Percentiles rank a stretch among this genome's conserved stretches.
phyloP scores from a whole-genome alignment of 2,888 invertebrate species.

The Rotaria magnacalcarata region DNA sequence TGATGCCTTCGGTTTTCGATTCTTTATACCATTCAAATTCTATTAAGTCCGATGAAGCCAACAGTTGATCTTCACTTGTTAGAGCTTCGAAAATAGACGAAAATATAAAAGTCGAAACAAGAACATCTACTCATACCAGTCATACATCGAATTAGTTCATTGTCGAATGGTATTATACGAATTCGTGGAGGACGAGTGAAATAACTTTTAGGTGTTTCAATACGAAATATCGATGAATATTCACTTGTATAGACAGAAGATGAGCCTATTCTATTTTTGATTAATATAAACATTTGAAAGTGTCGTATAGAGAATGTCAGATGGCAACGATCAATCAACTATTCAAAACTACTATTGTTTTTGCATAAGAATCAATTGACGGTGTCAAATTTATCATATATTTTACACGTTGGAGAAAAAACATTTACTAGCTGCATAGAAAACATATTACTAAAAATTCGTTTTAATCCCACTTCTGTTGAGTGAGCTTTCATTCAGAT shows the following conservation, averaged over 20 bases:
- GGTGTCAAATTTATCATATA: too few relatives aligned
- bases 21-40: slow-evolving; percentile 31
- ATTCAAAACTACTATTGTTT: too few relatives aligned
- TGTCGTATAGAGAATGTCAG: too few relatives aligned
- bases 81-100: not conserved
- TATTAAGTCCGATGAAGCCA: not conserved
- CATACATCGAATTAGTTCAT: not conserved
- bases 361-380: too few relatives aligned
- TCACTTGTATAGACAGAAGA: not conserved
- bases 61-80: not conserved
- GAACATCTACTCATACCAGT: not conserved
- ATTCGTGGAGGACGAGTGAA: not conserved
- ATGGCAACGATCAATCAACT: too few relatives aligned
- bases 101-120: not conserved
- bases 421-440: too few relatives aligned
- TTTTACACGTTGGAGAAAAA: too few relatives aligned
- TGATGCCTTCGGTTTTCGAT: not conserved
- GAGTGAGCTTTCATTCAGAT: too few relatives aligned
- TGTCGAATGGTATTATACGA: not conserved
- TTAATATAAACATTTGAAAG: too few relatives aligned
- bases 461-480: too few relatives aligned
- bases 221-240: not conserved
- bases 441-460: too few relatives aligned
- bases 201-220: not conserved
- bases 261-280: not conserved